Conservation (phyloP, 2,888 invertebrate genomes). For the Andrena hattorfiana region DNA sequence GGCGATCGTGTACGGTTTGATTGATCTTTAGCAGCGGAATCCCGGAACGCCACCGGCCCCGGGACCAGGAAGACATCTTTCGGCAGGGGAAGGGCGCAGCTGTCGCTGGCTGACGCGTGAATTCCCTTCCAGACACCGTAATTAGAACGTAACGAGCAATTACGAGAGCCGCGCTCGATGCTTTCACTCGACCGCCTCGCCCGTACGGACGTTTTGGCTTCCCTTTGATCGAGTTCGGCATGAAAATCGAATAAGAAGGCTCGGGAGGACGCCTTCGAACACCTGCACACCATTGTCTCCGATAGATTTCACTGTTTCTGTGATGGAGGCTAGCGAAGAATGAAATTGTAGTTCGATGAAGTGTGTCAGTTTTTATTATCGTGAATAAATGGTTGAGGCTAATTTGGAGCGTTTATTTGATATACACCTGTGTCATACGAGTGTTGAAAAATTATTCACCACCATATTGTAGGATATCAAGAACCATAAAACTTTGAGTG, state of each 20-base stretch:
- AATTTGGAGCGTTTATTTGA: too few relatives aligned
- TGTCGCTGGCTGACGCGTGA: constrained; percentile 37
- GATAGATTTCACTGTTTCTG: too few relatives aligned
- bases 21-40: constrained; percentile 48
- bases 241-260: constrained; percentile 21
- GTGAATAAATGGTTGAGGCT: too few relatives aligned
- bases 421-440: too few relatives aligned
- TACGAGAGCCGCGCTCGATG: not conserved
- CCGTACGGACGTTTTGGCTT: constrained; percentile 17
- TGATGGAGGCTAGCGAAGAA: too few relatives aligned
- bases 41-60: not conserved
- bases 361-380: too few relatives aligned
- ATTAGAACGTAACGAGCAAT: constrained; percentile 41
- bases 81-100: constrained; percentile 39
- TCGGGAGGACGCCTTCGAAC: not conserved
- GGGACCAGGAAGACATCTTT: constrained; percentile 37
- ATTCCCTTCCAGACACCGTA: constrained; percentile 49
- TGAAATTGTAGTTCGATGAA: too few relatives aligned
- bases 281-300: too few relatives aligned
- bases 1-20: constrained; percentile 56
- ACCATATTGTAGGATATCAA: too few relatives aligned
- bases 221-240: constrained; percentile 42
- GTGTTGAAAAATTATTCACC: too few relatives aligned
- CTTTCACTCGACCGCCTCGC: constrained; percentile 3
- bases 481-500: too few relatives aligned